phyloP scores from a whole-genome alignment of 2,888 invertebrate genomes.

The Cremastinae sp. region DNA sequence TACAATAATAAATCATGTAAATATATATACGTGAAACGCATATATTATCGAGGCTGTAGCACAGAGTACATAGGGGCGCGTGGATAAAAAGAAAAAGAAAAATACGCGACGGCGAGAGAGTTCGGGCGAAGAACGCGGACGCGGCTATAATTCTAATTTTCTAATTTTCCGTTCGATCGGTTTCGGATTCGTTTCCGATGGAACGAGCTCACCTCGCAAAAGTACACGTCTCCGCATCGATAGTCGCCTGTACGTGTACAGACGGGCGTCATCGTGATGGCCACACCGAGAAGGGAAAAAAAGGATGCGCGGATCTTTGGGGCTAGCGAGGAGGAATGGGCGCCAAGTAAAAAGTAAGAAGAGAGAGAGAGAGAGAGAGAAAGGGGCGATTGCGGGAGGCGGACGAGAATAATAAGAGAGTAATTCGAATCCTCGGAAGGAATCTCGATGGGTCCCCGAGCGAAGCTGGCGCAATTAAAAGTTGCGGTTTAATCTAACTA shows the following conservation, averaged over 20 bases:
- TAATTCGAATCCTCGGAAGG: conserved; percentile 65
- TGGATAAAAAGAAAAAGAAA: neutral
- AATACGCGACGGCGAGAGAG: conserved; percentile 2
- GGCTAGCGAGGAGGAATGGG: too few relatives aligned
- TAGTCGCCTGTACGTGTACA: too few relatives aligned
- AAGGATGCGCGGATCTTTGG: conserved; percentile 35
- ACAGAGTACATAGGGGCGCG: neutral
- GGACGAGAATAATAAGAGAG: too few relatives aligned
- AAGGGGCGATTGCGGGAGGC: too few relatives aligned
- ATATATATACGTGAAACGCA: too few relatives aligned
- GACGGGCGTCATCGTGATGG: too few relatives aligned
- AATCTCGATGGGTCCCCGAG: conserved; percentile 76
- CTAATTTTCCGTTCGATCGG: conserved; percentile 59
- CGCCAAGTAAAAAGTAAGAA: conserved; percentile 43
- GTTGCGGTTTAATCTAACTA: conserved; percentile 77
- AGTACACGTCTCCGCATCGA: neutral
- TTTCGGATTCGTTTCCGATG: conserved; percentile 20
- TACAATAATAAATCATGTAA: too few relatives aligned
- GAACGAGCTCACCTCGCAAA: neutral
- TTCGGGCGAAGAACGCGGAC: neutral
- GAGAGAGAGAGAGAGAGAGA: conserved; percentile 62
- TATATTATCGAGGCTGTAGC: too few relatives aligned
- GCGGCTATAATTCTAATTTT: conserved; percentile 46
- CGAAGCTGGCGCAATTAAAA: conserved; percentile 78
- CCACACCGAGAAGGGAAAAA: conserved; percentile 14